Evolutionary conservation across 2,888 invertebrate genomes (phyloP), one percentile per base, ranked within the genome.

Genomic region (Pammene fasciana): DNA sequence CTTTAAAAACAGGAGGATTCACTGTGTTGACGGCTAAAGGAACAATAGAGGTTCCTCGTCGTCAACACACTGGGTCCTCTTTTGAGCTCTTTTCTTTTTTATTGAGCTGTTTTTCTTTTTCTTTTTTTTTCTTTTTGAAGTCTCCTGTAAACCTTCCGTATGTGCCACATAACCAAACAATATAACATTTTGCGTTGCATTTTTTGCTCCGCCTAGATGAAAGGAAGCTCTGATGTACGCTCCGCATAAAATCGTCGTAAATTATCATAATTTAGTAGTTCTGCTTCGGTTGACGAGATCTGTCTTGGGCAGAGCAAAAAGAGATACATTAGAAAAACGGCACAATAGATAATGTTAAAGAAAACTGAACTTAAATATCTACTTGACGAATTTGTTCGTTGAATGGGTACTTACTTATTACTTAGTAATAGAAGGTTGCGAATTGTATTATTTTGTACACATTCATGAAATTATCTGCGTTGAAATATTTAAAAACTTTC

Each of bases 211-310:
- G 50, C 52, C 14, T n/a, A 62, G 41, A 65, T 48, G 43, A 52
- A 65, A 59, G 60, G 36, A 61, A 43, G 55, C 41, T 60, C 54
- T 67, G 60, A 68, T 54, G 38, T 64, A 36, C 52, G 45, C 62
- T 34, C 26, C 41, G 54, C 41, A 65, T 65, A 65, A 70, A 70
- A 16, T 55, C 34, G 46, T 65, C 65, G 60, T 65, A 70, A 70
- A 70, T 65, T 70, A 65, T 46, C 60, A 65, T 65, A 70, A 70
- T 70, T 70, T 65, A 65, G 54, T 60, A 70, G 60, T 65, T 62
- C 26, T 38, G 65, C 16, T 14, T 48, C 60, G 11, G 46, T 48
- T 68, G 48, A 50, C 16, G 62, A 52, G 62, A 50, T 18, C 48
- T 61, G 38, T 41, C 50, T 52, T 52, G 18, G 41, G n/a, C 48